These are phyloP conservation scores for Alethe diademata DNA, from an alignment of 2,113 vertebrate genomes.

Conservation along the genomic window DNA sequence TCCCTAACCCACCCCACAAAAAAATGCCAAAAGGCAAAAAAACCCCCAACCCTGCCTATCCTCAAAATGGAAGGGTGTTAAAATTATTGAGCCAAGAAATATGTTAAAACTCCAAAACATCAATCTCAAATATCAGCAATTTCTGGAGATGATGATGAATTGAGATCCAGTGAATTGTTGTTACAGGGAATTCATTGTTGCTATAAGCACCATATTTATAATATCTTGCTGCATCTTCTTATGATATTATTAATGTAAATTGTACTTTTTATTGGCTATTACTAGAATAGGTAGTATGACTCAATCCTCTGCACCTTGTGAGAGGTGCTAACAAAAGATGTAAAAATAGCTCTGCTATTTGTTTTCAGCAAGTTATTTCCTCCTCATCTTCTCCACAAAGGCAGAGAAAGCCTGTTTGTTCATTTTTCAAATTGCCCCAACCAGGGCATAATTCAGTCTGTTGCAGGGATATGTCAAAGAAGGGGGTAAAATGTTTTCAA, in stretches of 20 bases:
- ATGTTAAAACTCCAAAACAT: background rate
- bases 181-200: background rate
- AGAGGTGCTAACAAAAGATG: constrained; percentile 4
- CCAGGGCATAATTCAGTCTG: background rate
- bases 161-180: background rate
- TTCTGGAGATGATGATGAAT: background rate
- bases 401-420: background rate
- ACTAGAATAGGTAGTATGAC: background rate
- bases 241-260: background rate
- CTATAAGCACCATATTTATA: background rate
- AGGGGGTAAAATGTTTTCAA: background rate
- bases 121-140: background rate
- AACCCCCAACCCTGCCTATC: background rate
- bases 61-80: background rate
- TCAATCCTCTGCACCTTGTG: background rate
- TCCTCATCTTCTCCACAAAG: background rate
- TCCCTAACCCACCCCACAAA: accelerated
- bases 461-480: background rate
- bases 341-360: background rate
- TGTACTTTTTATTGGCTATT: background rate
- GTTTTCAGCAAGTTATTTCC: background rate
- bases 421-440: background rate
- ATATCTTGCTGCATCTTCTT: background rate
- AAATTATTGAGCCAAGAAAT: background rate
- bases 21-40: background rate